Evolutionary conservation across 2,113 vertebrate genomes (phyloP).

Genomic region (Scartelaos histophorus): DNA sequence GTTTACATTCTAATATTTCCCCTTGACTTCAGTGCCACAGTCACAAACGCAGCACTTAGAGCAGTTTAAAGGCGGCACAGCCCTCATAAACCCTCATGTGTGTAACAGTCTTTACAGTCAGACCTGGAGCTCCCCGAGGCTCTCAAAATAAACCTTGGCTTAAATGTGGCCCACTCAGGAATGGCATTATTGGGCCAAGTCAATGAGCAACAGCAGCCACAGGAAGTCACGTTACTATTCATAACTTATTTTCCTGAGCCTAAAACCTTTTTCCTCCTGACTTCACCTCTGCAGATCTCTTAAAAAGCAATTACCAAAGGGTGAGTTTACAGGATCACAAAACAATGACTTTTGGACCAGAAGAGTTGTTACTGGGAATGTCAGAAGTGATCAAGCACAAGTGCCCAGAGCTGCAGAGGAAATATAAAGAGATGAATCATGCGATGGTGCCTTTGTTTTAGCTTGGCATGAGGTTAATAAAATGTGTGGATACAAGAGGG

Average conservation of each 20-base stretch:
- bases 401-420: slow-evolving; percentile 47
- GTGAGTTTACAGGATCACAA: slow-evolving; percentile 67
- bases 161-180: slow-evolving; percentile 71
- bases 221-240: slow-evolving; percentile 75
- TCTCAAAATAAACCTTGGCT: slow-evolving; percentile 72
- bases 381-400: slow-evolving; percentile 51
- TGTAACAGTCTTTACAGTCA: slow-evolving; percentile 53
- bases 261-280: slow-evolving; percentile 67
- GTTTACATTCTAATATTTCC: slow-evolving; percentile 44
- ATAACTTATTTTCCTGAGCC: slow-evolving; percentile 69
- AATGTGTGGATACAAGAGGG: slow-evolving; percentile 49
- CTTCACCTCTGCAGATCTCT: slow-evolving; percentile 70
- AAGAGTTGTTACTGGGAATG: slow-evolving; percentile 61
- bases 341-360: slow-evolving; percentile 68
- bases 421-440: slow-evolving; percentile 66
- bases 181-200: slow-evolving; percentile 68
- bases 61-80: slow-evolving; percentile 49
- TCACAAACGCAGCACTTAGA: slow-evolving; percentile 60
- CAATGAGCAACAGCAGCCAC: slow-evolving; percentile 72
- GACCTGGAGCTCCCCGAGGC: slow-evolving; percentile 51
- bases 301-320: slow-evolving; percentile 69
- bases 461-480: slow-evolving; percentile 53
- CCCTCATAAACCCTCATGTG: slow-evolving; percentile 61
- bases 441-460: slow-evolving; percentile 58
- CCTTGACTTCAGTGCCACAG: slow-evolving; percentile 57